Evolutionary conservation across 2,888 invertebrate genomes (phyloP), one percentile per base, ranked within the genome.

Genomic region (Oscheius onirici): DNA sequence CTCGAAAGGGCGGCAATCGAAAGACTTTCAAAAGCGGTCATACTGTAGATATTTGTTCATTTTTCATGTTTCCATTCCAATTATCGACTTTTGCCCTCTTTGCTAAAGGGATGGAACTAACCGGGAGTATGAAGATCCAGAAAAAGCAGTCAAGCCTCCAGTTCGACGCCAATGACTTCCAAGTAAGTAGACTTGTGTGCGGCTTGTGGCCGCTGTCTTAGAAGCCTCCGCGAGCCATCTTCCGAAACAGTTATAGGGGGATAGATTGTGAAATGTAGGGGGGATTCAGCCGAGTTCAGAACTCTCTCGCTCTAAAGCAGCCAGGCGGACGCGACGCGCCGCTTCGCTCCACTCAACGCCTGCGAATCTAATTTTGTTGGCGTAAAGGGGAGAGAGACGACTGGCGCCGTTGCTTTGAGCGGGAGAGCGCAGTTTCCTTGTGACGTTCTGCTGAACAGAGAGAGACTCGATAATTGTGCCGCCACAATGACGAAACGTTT

Each of bases 141-240:
- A 57, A 57, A 57, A 28, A 58, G 52, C 24, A 22, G 17, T 52
- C 34, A 24, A 22, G 40, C 43, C n/a, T 13, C 24, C 58, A 40
- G n/a, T 43, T 34, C 13, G 43, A 43, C 43, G 58, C 34, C 5
- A 34, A 20, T n/a, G 58, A 43, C n/a, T 22, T 58, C 22, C 15
- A 20, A 58, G 40, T 41, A 15, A n/a, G n/a, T n/a, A n/a, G n/a
- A n/a, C 2, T 22, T 40, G 11, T 34, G 22, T 20, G 49, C 26
- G 49, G 49, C 60, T 22, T 43, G 34, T 41, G 15, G 63, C 63
- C 63, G 63, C 63, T 63, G 46, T n/a, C 34, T 58, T 58, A 63
- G 63, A 63, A 63, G 34, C 26, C 28, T 17, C 49, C 49, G 34
- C n/a, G 26, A 13, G 24, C 49, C 63, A 63, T 63, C 63, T 46